Evolutionary conservation across 2,113 vertebrate genomes (phyloP).

Genomic region (Oplegnathus fasciatus): DNA sequence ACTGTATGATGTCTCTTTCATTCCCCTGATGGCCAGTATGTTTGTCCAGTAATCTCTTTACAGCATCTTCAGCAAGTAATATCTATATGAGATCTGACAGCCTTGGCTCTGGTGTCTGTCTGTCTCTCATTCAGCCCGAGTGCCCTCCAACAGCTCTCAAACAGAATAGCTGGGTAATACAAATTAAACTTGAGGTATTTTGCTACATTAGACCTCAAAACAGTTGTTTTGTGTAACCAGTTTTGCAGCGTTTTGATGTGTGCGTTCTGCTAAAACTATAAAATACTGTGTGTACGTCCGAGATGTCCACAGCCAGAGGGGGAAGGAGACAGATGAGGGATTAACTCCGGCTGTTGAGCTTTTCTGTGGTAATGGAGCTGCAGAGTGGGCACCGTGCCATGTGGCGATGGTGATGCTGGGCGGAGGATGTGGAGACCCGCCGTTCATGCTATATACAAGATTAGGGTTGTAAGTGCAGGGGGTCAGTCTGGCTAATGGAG

Average conservation of each 20-base stretch:
- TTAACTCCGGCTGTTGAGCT: constrained; percentile 52
- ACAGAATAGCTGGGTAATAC: background rate
- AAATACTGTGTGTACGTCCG: background rate
- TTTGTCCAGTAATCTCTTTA: constrained; percentile 11
- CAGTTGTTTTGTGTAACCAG: background rate
- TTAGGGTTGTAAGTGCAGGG: constrained; percentile 57
- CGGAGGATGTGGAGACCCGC: constrained; percentile 42
- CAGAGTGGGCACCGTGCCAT: constrained; percentile 56
- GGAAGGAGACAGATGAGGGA: constrained; percentile 52
- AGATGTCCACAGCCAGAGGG: constrained; percentile 32
- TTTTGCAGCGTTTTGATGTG: background rate
- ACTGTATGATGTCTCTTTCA: background rate
- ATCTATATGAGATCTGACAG: constrained; percentile 35
- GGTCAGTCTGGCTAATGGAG: constrained; percentile 66
- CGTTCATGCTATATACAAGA: constrained; percentile 35
- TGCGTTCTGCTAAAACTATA: background rate
- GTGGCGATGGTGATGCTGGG: constrained; percentile 34
- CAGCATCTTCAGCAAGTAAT: constrained; percentile 10
- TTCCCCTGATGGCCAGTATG: background rate
- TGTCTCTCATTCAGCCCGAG: constrained; percentile 4
- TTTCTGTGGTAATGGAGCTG: constrained; percentile 61
- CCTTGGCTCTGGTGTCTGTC: background rate
- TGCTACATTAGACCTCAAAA: background rate
- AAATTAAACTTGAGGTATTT: background rate
- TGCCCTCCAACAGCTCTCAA: background rate